Base-by-base conservation (phyloP, 2,113 vertebrate genomes). In the Ciconia boyciana region DNA sequence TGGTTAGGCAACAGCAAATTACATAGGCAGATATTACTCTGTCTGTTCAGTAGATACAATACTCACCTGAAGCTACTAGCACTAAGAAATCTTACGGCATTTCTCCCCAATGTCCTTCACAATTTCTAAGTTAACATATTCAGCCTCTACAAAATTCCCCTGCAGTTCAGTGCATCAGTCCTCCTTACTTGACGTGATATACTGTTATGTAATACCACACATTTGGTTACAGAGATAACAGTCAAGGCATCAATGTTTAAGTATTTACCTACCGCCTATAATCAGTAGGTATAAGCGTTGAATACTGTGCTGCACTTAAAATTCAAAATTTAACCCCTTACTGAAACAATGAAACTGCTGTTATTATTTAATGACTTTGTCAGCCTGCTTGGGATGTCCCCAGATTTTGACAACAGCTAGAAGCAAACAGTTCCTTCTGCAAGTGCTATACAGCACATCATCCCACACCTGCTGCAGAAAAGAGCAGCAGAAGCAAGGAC, bases 371-470 rank as follows among this genome's bases (percentile, higher is more conserved):
- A 76, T 21, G 43, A 41, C 6, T 83, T 60, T 58, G 13, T 43
- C 77, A 79, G 34, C 18, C 29, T 43, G 1, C 4, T 4, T 13
- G 25, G 14, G 17, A 16, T 60, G 6, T 49, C 13, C 28, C 0
- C 41, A 31, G 4, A n/a, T 31, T 34, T 15, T 55, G 31, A 54
- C 1, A 4, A 22, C 29, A 69, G 32, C 19, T 13, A 19, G 79
- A 70, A 52, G 81, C 8, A 66, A 76, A 49, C 10, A 39, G 20
- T 16, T 49, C 32, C 25, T 89, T 62, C 52, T 54, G 15, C 10
- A n/a, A n/a, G 36, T 22, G 36, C 16, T 89, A 2, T 13, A 26
- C 58, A 36, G 49, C 39, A 19, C 0, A 0, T 11, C 57, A 12
- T 60, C 36, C 49, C n/a, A 21, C 18, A 8, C 10, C 2, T 22